Base-by-base conservation (phyloP, 2,113 vertebrate species). In the Gorsachius goisagi region DNA sequence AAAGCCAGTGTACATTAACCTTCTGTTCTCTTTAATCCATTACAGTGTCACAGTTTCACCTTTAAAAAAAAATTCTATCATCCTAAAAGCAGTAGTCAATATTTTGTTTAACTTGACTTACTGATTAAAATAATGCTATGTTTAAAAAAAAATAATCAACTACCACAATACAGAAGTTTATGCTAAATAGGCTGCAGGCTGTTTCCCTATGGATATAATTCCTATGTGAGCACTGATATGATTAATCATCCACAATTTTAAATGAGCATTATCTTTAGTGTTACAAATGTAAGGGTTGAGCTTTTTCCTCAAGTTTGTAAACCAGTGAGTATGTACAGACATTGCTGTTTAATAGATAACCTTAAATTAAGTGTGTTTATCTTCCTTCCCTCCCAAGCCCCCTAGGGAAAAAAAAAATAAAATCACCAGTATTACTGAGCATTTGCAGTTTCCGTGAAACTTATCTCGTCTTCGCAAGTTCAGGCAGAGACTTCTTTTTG, bases 31-130 rank as follows among this genome's bases (percentile, higher is more conserved):
- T 76, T 84, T 26, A 93, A 88, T 67, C 81, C 92, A 85, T 92
- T 94, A 93, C 93, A 90, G 75, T 88, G 79, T 97, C 96, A 97
- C 94, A 97, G 91, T 92, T 90, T 95, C 94, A 96, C 35, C 93
- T 94, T 96, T 85, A 21, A 97, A 98, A 96, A 90, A 90, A 79
- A 5, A 90, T 32, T 62, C 67, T 60, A 94, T 77, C 32, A 71
- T 89, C 97, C 93, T 98, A 97, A 94, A 98, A 97, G 97, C 96
- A 97, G 97, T 88, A 94, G 80, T 97, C 83, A 95, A 96, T 96
- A 96, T 95, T 93, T 91, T 96, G 88, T 96, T 91, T 95, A 95
- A 96, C 86, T 96, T 93, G 94, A 96, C 44, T 97, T 95, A 96
- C 59, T 91, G 95, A 96, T 96, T 95, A 97, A 97, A 97, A 98